Percentiles rank a stretch among this genome's conserved stretches.
Conservation (phyloP, 2,113 vertebrate species). For the Alligator sinensis region DNA sequence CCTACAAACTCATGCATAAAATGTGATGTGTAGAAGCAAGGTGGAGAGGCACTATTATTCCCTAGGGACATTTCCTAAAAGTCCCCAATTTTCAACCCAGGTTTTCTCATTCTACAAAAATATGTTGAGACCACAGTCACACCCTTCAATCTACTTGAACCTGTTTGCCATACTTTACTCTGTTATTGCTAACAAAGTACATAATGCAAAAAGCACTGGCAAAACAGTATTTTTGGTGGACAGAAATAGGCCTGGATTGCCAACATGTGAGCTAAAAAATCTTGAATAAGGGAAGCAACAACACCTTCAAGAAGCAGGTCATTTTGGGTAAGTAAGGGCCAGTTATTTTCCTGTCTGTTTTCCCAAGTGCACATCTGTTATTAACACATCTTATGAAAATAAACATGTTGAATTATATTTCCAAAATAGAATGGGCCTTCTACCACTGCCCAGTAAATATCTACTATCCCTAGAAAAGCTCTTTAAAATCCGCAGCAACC, state of each 20-base stretch:
- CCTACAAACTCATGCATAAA: neutral
- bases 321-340: neutral
- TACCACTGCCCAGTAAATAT: constrained; percentile 30
- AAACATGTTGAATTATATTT: constrained; percentile 2
- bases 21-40: neutral
- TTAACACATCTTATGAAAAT: constrained; percentile 21
- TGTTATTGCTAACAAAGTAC: constrained; percentile 27
- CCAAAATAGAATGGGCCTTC: constrained; percentile 34
- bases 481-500: constrained; percentile 49
- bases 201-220: neutral
- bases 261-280: neutral
- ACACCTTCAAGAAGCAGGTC: neutral
- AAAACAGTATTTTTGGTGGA: constrained; percentile 20
- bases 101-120: constrained; percentile 16
- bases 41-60: neutral
- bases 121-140: neutral
- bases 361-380: constrained; percentile 43
- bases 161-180: constrained; percentile 17
- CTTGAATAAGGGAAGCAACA: neutral
- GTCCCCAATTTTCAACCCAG: neutral
- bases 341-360: neutral
- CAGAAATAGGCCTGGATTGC: neutral
- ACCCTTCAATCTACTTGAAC: constrained; percentile 1
- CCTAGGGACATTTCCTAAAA: neutral
- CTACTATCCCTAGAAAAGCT: constrained; percentile 32